Evolutionary conservation across 2,113 vertebrate species (phyloP), one percentile per base, ranked within the genome.

Genomic region (Maccullochella peelii): DNA sequence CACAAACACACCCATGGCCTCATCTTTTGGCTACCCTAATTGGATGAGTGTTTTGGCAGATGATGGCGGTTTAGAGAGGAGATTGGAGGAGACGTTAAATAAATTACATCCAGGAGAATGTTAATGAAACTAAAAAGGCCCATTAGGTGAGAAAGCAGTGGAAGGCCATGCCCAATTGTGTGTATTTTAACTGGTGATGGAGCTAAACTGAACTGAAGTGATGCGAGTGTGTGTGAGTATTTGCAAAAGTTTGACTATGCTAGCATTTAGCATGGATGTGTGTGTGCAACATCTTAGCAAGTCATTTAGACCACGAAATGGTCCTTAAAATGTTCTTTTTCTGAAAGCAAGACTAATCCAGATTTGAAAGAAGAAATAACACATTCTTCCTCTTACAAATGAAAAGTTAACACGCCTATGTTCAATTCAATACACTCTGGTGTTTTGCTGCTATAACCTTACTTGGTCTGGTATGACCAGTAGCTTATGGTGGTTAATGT

Each of bases 51-150:
- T 73, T 54, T 69, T 80, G 82, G 70, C 81, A 79, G 83, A 57
- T 69, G 62, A 78, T 23, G 70, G 61, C 25, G 80, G 57, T 54
- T 79, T 44, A 21, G 44, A 50, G 23, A 49, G 44, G 30, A 30
- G 55, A 83, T 75, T 58, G 73, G 25, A 72, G 20, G 14, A 73
- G 50, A 90, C 73, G 7, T 63, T 77, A 74, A 84, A 50, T 69
- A 58, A 91, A 89, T 89, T 65, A 89, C 33, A 8, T 40, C 18
- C 12, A 63, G 78, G 73, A 71, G 62, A 90, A 90, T 88, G 87
- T 86, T 87, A 90, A 91, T 85, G 80, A 79, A 78, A 77, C 33
- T 71, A 6, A 81, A 38, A 73, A 75, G 58, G 54, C 15, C 70
- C 14, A 7, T n/a, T 21, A 8, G 15, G 65, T 81, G 63, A 44